phyloP scores from a whole-genome alignment of 2,113 vertebrate species.

The human region GRCh38 chr3:137443501-137444000 shows the following conservation, averaged over 20 bases:
- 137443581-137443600: not conserved
- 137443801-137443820: not conserved
- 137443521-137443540: too few relatives aligned
- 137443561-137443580: too few relatives aligned
- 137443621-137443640: not conserved
- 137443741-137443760: not conserved
- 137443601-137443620: not conserved
- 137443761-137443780: constrained; percentile 10
- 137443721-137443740: not conserved
- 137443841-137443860: not conserved
- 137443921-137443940: not conserved
- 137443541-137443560: too few relatives aligned
- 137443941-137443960: not conserved
- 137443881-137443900: not conserved
- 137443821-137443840: not conserved
- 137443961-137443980: not conserved
- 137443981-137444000: not conserved
- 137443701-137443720: not conserved
- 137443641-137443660: not conserved
- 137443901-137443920: not conserved
- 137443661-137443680: not conserved
- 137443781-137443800: not conserved
- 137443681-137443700: not conserved
- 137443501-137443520: too few relatives aligned
- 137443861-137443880: not conserved